Conservation (phyloP, 2,113 vertebrate species). For the Entelurus aequoreus region DNA sequence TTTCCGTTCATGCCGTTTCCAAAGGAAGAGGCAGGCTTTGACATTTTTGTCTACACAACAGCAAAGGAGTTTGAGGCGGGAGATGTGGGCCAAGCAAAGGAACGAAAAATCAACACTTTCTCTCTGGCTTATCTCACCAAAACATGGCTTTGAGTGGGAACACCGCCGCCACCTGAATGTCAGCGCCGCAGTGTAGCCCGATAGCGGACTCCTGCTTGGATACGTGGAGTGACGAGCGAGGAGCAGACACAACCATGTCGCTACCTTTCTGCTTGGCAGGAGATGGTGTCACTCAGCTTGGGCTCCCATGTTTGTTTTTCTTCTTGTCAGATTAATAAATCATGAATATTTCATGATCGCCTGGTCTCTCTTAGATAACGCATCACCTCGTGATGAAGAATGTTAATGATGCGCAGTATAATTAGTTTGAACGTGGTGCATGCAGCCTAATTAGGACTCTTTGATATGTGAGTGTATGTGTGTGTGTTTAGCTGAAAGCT, state of each 20-base stretch:
- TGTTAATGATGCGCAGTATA: constrained; percentile 64
- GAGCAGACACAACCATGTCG: constrained; percentile 23
- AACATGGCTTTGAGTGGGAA: constrained; percentile 30
- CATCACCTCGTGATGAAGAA: constrained; percentile 48
- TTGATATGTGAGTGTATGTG: constrained; percentile 51
- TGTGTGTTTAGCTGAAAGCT: constrained; percentile 26
- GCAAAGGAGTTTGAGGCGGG: constrained; percentile 5
- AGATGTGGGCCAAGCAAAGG: constrained; percentile 20
- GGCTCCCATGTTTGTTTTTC: constrained; percentile 65
- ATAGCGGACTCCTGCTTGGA: constrained; percentile 21
- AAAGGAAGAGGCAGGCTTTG: constrained; percentile 4
- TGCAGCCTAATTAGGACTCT: constrained; percentile 61
- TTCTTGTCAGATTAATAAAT: constrained; percentile 67
- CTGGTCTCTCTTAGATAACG: constrained; percentile 62
- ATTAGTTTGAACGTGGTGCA: constrained; percentile 58
- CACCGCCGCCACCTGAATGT: constrained; percentile 30
- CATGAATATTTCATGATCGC: constrained; percentile 72
- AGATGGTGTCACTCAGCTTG: constrained; percentile 39
- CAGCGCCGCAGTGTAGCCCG: constrained; percentile 1
- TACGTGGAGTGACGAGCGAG: constrained; percentile 17
- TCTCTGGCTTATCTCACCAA: constrained; percentile 35
- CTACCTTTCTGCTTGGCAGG: constrained; percentile 19
- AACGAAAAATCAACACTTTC: constrained; percentile 26
- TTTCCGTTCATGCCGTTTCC: constrained; percentile 12
- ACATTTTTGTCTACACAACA: constrained; percentile 39